phyloP scores from a whole-genome alignment of 2,888 invertebrate genomes.

The Syrphus vitripennis region DNA sequence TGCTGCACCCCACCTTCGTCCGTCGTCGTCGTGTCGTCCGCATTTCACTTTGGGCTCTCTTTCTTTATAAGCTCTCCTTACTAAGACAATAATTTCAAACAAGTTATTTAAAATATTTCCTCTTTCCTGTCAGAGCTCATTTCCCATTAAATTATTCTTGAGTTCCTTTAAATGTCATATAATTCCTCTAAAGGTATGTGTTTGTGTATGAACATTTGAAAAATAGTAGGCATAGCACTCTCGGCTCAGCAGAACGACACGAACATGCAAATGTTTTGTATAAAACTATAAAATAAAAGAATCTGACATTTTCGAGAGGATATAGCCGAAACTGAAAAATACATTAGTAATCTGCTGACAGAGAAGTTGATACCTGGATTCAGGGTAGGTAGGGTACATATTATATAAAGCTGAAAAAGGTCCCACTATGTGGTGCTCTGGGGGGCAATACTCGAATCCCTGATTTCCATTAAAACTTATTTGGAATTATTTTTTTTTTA shows the following conservation, averaged over 20 bases:
- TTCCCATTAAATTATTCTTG: neutral
- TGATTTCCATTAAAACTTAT: slow-evolving; percentile 5
- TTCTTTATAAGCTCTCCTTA: neutral
- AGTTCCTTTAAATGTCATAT: neutral
- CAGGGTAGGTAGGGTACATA: too few species aligned
- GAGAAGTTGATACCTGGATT: slow-evolving; percentile 6
- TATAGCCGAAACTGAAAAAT: neutral
- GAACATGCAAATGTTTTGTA: neutral
- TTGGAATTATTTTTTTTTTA: neutral
- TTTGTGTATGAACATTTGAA: neutral
- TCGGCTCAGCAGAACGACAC: neutral
- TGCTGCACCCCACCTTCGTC: neutral
- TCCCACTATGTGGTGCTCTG: neutral
- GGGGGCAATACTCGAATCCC: neutral
- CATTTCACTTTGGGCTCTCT: too few species aligned
- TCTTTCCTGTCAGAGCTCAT: neutral
- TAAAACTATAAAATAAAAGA: neutral
- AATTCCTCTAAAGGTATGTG: neutral
- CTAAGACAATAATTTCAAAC: neutral
- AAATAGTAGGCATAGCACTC: neutral
- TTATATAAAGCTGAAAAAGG: neutral
- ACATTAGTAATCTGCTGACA: slow-evolving; percentile 10
- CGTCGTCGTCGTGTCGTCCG: too few species aligned
- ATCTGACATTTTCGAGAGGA: neutral
- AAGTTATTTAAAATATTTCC: slow-evolving; percentile 39